Conservation (phyloP, 2,113 vertebrate species). For the Gymnogyps californianus region DNA sequence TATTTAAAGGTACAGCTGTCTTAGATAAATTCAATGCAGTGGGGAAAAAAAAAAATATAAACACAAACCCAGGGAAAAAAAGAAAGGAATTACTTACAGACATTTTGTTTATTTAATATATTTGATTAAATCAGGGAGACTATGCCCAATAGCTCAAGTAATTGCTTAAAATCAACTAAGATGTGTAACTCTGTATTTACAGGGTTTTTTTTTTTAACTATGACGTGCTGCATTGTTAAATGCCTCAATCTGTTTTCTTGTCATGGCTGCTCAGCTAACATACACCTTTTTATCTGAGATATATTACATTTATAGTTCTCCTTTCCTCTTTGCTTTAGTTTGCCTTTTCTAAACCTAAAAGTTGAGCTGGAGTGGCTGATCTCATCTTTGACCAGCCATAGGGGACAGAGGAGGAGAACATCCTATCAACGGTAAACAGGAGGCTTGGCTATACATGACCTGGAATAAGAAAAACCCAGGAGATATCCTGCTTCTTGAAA, state of each 20-base stretch:
- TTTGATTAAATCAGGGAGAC: not conserved
- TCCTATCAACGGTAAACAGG: not conserved
- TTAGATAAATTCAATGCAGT: not conserved
- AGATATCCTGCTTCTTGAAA: not conserved
- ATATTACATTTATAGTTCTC: not conserved
- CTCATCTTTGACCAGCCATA: not conserved
- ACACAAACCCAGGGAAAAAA: not conserved
- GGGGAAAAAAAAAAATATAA: not conserved
- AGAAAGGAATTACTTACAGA: not conserved
- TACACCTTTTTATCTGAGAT: not conserved
- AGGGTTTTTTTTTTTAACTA: accelerated
- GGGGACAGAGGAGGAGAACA: not conserved
- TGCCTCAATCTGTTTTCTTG: not conserved
- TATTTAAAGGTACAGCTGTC: constrained; percentile 45
- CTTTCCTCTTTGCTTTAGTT: not conserved
- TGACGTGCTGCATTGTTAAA: not conserved
- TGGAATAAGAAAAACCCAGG: not conserved
- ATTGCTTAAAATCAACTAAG: not conserved
- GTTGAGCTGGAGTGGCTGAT: not conserved
- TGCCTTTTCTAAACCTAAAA: not conserved
- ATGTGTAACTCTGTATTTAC: not conserved
- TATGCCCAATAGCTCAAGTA: not conserved
- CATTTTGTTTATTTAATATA: not conserved
- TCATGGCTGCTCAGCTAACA: not conserved
- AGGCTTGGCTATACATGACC: not conserved